These are phyloP conservation scores for Tichodroma muraria DNA, from an alignment of 2,113 vertebrate species.

Conservation along the genomic window DNA sequence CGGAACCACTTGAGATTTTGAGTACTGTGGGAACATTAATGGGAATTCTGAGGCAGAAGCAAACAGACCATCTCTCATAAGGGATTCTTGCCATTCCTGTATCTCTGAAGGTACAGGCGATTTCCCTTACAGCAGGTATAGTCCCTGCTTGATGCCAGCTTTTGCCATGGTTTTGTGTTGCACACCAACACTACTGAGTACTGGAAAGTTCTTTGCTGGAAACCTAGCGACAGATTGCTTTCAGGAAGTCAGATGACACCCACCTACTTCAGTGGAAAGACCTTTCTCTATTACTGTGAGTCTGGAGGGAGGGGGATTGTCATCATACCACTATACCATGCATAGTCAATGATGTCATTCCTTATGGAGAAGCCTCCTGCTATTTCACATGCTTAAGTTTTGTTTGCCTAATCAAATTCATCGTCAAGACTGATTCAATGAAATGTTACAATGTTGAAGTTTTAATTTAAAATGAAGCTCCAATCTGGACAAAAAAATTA, in stretches of 20 bases:
- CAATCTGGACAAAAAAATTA: neutral
- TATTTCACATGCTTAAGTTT: neutral
- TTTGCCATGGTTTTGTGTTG: neutral
- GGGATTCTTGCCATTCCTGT: neutral
- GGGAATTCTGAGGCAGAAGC: neutral
- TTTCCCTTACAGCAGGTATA: neutral
- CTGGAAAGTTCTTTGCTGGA: neutral
- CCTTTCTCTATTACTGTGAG: neutral
- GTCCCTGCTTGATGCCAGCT: neutral
- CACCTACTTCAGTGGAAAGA: neutral
- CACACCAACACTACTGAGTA: neutral
- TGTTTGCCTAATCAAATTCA: neutral
- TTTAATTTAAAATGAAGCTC: neutral
- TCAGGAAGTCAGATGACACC: neutral
- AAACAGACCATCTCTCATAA: neutral
- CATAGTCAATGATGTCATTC: neutral
- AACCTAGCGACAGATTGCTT: neutral
- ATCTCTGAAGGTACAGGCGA: neutral
- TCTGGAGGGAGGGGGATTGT: neutral
- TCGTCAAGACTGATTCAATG: neutral
- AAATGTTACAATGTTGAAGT: neutral
- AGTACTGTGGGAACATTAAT: neutral
- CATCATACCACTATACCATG: neutral
- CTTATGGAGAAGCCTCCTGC: neutral
- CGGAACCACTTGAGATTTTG: neutral